These are phyloP conservation scores for Mystacornis crossleyi DNA, from an alignment of 2,113 vertebrate genomes.

Conservation along the genomic window DNA sequence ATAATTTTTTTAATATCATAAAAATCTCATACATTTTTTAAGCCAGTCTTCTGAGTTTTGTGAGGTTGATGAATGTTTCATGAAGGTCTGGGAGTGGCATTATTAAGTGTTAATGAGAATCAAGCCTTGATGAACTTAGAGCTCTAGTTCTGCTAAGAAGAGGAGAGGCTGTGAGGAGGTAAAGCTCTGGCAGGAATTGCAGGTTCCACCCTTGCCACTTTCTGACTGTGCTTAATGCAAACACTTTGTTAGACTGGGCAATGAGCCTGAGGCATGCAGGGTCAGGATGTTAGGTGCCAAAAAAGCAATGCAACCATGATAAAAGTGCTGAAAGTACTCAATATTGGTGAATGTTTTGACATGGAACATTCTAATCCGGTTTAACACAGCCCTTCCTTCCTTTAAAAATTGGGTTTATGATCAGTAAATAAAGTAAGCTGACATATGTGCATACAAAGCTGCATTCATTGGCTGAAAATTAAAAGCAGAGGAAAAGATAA, in stretches of 20 bases:
- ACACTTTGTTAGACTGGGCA: not conserved
- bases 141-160: not conserved
- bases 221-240: not conserved
- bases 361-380: not conserved
- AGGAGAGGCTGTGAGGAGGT: not conserved
- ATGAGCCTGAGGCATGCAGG: not conserved
- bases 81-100: not conserved
- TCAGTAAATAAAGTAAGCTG: not conserved
- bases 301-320: not conserved
- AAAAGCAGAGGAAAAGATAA: not conserved
- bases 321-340: not conserved
- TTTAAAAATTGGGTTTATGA: not conserved
- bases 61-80: constrained; percentile 23
- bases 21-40: constrained; percentile 50
- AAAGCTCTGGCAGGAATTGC: not conserved
- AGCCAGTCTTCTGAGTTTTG: not conserved
- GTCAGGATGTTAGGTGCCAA: not conserved
- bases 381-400: not conserved
- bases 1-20: constrained; percentile 7
- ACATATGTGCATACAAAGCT: not conserved
- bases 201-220: not conserved
- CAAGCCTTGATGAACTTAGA: not conserved
- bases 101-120: constrained; percentile 51
- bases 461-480: not conserved
- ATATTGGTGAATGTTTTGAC: not conserved